phyloP scores from a whole-genome alignment of 2,797 vertebrate genomes.

The Neosilurus hyrtlii region DNA sequence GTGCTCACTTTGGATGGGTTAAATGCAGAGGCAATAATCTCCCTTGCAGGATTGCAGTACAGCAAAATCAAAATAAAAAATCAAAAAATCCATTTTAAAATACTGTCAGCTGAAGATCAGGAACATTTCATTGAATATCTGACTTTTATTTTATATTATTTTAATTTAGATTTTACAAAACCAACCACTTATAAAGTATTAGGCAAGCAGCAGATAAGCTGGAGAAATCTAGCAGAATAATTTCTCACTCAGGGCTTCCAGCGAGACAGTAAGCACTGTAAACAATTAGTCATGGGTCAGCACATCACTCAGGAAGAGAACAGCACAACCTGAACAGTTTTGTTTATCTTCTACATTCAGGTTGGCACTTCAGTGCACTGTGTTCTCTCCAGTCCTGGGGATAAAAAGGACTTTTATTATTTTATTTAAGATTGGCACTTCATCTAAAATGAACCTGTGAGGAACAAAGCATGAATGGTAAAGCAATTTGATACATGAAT shows the following conservation, averaged over 20 bases:
- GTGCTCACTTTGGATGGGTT: too few species aligned
- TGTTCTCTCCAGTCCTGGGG: background rate
- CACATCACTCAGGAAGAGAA: slow-evolving; percentile 24
- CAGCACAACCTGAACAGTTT: background rate
- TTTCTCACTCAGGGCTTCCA: slow-evolving; percentile 21
- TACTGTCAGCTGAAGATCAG: background rate
- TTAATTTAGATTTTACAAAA: background rate
- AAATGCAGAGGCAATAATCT: too few species aligned
- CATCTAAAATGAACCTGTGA: background rate
- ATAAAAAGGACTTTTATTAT: background rate
- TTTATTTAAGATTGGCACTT: background rate
- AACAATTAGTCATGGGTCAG: slow-evolving; percentile 33
- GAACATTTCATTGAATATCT: background rate
- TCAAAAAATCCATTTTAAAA: background rate
- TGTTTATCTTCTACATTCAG: background rate
- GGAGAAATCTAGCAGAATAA: slow-evolving; percentile 2
- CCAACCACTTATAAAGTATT: background rate
- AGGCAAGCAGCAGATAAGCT: background rate
- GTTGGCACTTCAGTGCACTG: background rate
- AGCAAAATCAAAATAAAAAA: too few species aligned
- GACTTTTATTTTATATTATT: background rate
- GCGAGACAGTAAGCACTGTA: background rate
- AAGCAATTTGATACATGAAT: background rate
- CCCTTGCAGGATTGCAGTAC: too few species aligned
- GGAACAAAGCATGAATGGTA: background rate